Base-by-base conservation (phyloP, 1,140 invertebrate genomes). In the Pseudachorutes palmiensis region DNA sequence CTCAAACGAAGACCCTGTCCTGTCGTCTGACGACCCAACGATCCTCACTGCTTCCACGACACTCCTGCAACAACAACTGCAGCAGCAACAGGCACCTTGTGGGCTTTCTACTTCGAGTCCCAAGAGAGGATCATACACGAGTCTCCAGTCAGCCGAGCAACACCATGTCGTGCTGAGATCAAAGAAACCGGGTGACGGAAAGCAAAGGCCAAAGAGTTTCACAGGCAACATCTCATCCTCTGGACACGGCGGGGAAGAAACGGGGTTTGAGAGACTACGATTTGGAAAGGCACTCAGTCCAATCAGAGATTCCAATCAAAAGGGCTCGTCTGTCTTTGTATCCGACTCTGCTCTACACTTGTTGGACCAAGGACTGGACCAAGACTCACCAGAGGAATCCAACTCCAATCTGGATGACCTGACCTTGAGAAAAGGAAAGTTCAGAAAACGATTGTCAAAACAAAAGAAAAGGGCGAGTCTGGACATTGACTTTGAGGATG, bases 21-120 rank as follows among this genome's bases (percentile, higher is more conserved):
- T 70, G 24, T 74, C 72, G 30, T 73, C 72, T 19, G 72, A 74
- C 62, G 70, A 74, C 65, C 70, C 72, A 26, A 73, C 72, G n/a
- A 73, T 64, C 24, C 48, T 68, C 2, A 69, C 69, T 2, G 65
- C 67, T 9, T 71, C 72, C 28, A 74, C 72, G 31, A 36, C 45
- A 22, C 24, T 63, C 19, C 58, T 60, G 2, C 58, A 14, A 5
- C 51, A 55, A 24, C 51, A 55, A 16, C 12, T 14, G 9, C 51
- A 16, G 9, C 51, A 55, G 24, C 24, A 14, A 55, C 51, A 12
- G 24, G 5, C 24, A 55, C 9, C 51, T 5, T 22, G 51, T 55
- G 51, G 51, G 24, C 24, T 55, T 5, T 14, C 51, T 14, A 19
- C 51, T 5, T 55, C 51, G 5, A 55, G 12, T 55, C 51, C 51